Evolutionary conservation across 64 coral and sea anemone genomes (phyloP), one percentile per base, ranked within the genome.

Genomic region (Porites lutea): DNA sequence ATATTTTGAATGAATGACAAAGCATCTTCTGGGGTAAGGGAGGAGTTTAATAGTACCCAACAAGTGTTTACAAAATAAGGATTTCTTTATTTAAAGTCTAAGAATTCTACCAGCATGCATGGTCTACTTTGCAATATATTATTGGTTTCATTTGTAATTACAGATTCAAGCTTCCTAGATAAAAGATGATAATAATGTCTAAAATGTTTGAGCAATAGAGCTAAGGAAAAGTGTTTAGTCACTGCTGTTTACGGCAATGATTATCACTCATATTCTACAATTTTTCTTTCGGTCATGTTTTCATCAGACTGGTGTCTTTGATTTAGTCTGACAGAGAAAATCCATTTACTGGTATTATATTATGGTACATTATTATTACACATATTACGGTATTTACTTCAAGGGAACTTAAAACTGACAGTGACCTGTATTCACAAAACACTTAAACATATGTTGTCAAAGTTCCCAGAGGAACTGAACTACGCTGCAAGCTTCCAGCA

Each of bases 401-500:
- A 9, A 63, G 60, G 14, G 48, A 3, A 37, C 27, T 37, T 37
- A 37, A 37, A 37, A 37, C 27, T 37, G 27, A 37, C 27, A 37
- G 27, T 37, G 27, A 78, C 49, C 19, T 54, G 13, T 52, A 77
- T 16, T 77, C 13, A 77, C 48, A 80, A 80, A 22, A 46, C 9
- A 11, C 4, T 82, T 60, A 82, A 65, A 48, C 9, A 69, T 88
- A 90, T 12, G 52, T 3, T 10, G 94, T 59, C 23, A 97, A 79
- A 51, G 92, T 94, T 13, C 95, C 95, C 6, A 97, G n/a, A 37
- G 92, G 92, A 16, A 97, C 82, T 75, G 95, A 97, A 23, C 95
- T 97, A 61, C 77, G 72, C 44, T 97, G 95, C 13, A 97, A 78
- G 4, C 78, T 90, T 68, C 95, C 95, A 76, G 87, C 46, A 79